Percentiles rank a stretch among this genome's conserved stretches.
These are phyloP conservation scores for Seriola quinqueradiata DNA, from an alignment of 2,113 vertebrate species.

Conservation along the genomic window DNA sequence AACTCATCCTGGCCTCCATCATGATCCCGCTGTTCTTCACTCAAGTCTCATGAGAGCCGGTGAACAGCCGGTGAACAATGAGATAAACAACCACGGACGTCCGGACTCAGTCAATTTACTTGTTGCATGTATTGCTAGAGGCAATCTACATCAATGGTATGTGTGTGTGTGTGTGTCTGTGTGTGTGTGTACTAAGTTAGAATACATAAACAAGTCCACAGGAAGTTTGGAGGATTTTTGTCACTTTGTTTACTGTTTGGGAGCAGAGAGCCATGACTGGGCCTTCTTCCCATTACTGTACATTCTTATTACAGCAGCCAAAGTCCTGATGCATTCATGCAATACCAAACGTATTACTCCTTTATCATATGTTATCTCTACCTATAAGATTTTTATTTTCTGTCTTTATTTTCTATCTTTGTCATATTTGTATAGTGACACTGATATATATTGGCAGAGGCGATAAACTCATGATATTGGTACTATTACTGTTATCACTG, in stretches of 20 bases:
- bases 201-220: conserved; percentile 35
- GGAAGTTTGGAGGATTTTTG: conserved; percentile 32
- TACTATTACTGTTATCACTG: no score
- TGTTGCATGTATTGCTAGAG: conserved; percentile 5
- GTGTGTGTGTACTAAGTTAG: not conserved
- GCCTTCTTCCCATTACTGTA: not conserved
- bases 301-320: no score
- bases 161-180: not conserved
- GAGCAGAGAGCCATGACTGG: not conserved
- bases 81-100: conserved; percentile 5
- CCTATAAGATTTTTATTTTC: no score
- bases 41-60: not conserved
- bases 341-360: no score
- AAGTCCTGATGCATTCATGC: no score
- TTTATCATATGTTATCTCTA: no score
- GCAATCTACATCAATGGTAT: not conserved
- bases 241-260: conserved; percentile 15
- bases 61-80: not conserved
- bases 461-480: no score
- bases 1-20: not conserved
- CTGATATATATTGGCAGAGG: no score
- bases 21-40: not conserved
- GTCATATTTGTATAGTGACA: no score
- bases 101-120: conserved; percentile 12
- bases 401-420: no score